A percentile compares a stretch with the other conserved stretches of the same genome.
These are phyloP conservation scores for Ciconia boyciana DNA, from an alignment of 2,113 vertebrate genomes.

Conservation along the genomic window DNA sequence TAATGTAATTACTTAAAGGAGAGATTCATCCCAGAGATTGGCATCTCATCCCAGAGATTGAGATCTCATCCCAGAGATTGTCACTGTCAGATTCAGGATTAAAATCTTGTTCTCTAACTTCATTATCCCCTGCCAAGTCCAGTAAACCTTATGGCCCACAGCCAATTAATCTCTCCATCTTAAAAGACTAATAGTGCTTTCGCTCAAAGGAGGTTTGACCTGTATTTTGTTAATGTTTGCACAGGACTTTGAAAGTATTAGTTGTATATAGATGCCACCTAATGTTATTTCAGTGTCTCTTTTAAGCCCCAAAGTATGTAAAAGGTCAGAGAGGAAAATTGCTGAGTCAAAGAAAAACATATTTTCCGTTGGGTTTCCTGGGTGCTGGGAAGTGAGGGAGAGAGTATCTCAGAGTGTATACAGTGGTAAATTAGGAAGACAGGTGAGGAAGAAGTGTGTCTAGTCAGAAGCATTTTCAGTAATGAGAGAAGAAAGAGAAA, in stretches of 20 bases:
- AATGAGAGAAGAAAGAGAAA: background rate
- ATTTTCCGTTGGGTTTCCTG: background rate
- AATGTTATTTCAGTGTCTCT: background rate
- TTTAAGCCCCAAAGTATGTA: background rate
- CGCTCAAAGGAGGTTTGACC: background rate
- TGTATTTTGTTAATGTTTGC: background rate
- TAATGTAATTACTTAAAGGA: background rate
- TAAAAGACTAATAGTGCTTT: background rate
- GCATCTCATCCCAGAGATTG: background rate
- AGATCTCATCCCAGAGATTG: background rate
- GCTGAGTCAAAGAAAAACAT: background rate
- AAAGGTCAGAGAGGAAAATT: background rate
- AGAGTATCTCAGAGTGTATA: background rate
- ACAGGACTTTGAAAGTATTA: background rate
- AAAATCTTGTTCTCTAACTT: background rate
- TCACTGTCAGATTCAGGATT: background rate
- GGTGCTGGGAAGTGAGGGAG: background rate
- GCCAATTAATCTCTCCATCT: background rate
- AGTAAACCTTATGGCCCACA: background rate
- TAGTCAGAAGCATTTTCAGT: background rate
- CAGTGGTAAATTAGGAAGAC: background rate
- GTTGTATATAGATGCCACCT: background rate
- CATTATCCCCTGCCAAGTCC: background rate
- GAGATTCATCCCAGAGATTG: background rate
- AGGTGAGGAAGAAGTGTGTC: background rate